phyloP scores from a whole-genome alignment of 2,797 vertebrate species.

The Novumbra hubbsi region DNA sequence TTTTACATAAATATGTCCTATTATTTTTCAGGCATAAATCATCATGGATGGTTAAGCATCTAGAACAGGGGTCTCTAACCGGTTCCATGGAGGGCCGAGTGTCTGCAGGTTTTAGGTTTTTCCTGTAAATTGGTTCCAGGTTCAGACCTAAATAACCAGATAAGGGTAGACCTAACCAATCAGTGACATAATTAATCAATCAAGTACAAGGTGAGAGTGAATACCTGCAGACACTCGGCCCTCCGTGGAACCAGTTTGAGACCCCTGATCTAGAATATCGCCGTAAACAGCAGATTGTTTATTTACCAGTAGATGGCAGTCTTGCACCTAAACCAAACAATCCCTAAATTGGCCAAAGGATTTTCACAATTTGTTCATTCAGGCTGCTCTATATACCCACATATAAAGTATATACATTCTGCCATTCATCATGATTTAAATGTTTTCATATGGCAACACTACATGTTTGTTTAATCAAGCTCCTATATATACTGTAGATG shows the following conservation, averaged over 20 bases:
- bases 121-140: too few species aligned
- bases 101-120: too few species aligned
- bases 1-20: too few species aligned
- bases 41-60: not conserved
- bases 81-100: too few species aligned
- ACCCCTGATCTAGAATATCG: not conserved
- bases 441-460: not conserved
- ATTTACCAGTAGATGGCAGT: slow-evolving; percentile 22
- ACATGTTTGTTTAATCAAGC: not conserved
- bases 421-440: not conserved
- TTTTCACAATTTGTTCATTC: not conserved
- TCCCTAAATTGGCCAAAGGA: slow-evolving; percentile 18
- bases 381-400: slow-evolving; percentile 2
- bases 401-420: not conserved
- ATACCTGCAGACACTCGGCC: too few species aligned
- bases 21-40: too few species aligned
- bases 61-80: too few species aligned
- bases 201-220: too few species aligned
- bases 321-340: not conserved
- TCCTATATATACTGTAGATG: not conserved
- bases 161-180: too few species aligned
- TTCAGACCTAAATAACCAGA: too few species aligned
- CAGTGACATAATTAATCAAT: too few species aligned
- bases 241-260: too few species aligned
- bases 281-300: not conserved